Percentiles rank a stretch among this genome's conserved stretches.
phyloP scores from a whole-genome alignment of 2,113 vertebrate genomes.

The Upupa epops region DNA sequence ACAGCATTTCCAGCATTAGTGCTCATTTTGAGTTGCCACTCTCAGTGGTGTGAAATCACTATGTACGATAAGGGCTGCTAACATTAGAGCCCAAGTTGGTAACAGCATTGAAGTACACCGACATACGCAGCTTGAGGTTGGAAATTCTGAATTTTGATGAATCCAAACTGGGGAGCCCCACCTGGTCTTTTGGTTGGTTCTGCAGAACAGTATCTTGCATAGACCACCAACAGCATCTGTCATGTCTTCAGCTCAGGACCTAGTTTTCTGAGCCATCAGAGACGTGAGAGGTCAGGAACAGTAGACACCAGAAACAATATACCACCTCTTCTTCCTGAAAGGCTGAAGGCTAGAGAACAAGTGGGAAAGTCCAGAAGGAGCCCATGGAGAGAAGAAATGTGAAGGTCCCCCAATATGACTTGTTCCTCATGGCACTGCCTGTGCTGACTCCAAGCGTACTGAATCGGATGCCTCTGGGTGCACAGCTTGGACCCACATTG shows the following conservation, averaged over 20 bases:
- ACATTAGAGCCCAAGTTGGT: not conserved
- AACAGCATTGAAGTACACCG: not conserved
- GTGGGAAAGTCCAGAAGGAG: not conserved
- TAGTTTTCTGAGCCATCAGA: not conserved
- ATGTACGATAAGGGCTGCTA: fast-evolving
- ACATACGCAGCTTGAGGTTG: not conserved
- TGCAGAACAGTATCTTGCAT: not conserved
- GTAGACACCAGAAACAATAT: not conserved
- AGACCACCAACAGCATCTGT: not conserved
- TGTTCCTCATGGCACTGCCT: not conserved
- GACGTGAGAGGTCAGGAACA: not conserved
- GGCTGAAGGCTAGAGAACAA: not conserved
- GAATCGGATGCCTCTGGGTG: not conserved
- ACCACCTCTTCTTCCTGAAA: not conserved
- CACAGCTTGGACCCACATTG: not conserved
- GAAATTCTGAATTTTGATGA: not conserved
- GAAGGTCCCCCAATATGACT: fast-evolving
- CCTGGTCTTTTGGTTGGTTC: not conserved
- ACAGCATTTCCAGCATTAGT: not conserved
- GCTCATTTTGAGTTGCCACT: not conserved
- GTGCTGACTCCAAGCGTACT: not conserved
- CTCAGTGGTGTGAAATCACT: not conserved
- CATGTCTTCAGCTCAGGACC: not conserved
- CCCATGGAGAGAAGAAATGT: not conserved
- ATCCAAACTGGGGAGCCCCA: fast-evolving